Percentiles rank a stretch among this genome's conserved stretches.
Evolutionary conservation across 2,888 invertebrate genomes (phyloP).

Genomic region (Synergus gifuensis): DNA sequence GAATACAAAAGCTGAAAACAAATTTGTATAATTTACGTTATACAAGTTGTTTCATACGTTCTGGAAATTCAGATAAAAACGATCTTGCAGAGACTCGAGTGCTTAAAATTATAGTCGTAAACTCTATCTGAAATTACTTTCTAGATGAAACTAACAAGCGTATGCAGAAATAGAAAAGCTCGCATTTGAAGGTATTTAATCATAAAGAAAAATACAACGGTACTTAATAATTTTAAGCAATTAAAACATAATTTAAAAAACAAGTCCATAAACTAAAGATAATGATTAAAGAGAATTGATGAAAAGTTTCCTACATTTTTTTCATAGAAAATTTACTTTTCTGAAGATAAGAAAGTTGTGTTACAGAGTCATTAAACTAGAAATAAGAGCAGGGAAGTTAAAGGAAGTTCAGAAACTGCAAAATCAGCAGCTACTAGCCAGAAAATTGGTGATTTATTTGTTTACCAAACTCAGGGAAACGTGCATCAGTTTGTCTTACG

Average conservation of each 20-base stretch:
- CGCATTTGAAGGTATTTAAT: not conserved
- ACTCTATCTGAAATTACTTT: not conserved
- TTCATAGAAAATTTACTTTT: not conserved
- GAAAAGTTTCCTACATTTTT: not conserved
- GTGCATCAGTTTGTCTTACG: conserved; percentile 26
- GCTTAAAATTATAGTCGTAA: not conserved
- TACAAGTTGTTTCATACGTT: not conserved
- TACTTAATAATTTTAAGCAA: too few species aligned
- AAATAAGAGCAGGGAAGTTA: not conserved
- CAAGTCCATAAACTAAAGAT: not conserved
- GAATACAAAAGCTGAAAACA: not conserved
- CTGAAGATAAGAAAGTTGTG: not conserved
- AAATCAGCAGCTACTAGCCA: conserved; percentile 45
- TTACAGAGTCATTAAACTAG: not conserved
- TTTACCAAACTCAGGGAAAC: conserved; percentile 48
- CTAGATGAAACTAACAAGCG: not conserved
- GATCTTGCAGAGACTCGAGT: not conserved
- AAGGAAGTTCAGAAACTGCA: conserved; percentile 27
- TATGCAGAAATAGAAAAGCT: conserved; percentile 8
- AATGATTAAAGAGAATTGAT: not conserved
- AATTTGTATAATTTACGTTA: not conserved
- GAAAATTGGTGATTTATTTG: conserved; percentile 50
- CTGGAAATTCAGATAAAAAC: not conserved
- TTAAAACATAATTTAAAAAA: too few species aligned
- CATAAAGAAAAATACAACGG: not conserved